Evolutionary conservation across 2,797 vertebrate genomes (phyloP).

Genomic region (Aphelocoma californica): DNA sequence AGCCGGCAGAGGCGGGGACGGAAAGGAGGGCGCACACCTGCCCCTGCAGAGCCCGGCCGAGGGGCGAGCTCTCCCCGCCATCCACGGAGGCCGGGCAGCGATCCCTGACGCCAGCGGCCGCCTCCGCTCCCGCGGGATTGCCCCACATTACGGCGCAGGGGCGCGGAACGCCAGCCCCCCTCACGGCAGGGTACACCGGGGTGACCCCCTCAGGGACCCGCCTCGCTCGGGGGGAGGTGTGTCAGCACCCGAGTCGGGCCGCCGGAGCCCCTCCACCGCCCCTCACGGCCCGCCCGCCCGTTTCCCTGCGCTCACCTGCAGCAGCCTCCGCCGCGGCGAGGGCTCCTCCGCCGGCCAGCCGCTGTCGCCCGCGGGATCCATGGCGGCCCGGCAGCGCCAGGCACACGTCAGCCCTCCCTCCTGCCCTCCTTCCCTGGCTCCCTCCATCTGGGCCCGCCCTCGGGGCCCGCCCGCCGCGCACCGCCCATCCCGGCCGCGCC

Average conservation of each 20-base stretch:
- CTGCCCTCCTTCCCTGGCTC: background rate
- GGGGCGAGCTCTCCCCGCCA: background rate
- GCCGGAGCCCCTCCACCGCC: too few relatives aligned
- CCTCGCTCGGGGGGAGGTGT: background rate
- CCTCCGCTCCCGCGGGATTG: background rate
- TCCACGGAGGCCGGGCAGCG: background rate
- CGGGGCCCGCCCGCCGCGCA: background rate
- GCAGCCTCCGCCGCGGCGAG: background rate
- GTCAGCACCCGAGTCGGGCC: background rate
- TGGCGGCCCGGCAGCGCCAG: background rate
- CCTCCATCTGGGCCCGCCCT: background rate
- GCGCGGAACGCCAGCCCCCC: background rate
- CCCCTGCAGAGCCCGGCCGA: background rate
- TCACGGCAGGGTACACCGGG: background rate
- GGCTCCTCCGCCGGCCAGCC: background rate
- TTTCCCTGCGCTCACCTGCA: background rate
- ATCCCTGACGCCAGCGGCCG: background rate
- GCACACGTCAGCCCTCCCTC: background rate
- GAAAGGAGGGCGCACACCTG: accelerated
- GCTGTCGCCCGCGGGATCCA: background rate
- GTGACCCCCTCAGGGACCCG: background rate
- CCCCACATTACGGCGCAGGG: background rate
- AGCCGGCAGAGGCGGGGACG: accelerated
- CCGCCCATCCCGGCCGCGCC: background rate
- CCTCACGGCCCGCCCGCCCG: background rate